phyloP scores from a whole-genome alignment of 2,888 invertebrate species.

The Cactoblastis cactorum region DNA sequence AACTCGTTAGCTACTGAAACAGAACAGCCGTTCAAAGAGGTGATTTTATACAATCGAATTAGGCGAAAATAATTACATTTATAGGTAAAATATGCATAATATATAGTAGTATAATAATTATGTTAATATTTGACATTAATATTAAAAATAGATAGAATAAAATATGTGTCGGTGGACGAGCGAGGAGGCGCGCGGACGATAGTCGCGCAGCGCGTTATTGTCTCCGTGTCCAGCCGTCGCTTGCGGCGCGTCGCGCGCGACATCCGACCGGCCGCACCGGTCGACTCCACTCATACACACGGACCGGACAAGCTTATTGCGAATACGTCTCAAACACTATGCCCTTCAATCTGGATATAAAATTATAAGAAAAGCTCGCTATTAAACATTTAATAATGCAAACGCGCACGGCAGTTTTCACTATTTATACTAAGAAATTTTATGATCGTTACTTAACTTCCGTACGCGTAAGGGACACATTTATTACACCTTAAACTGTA shows the following conservation, averaged over 20 bases:
- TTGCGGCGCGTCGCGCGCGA: slow-evolving; percentile 20
- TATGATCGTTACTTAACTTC: slow-evolving; percentile 53
- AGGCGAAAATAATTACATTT: slow-evolving; percentile 78
- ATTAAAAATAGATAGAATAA: slow-evolving; percentile 79
- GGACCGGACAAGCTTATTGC: slow-evolving; percentile 41
- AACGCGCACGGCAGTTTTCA: slow-evolving; percentile 38
- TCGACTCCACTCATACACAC: slow-evolving; percentile 34
- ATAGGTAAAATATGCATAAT: slow-evolving; percentile 76
- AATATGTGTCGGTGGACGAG: slow-evolving; percentile 76
- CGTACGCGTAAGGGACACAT: slow-evolving; percentile 53
- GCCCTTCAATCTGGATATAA: slow-evolving; percentile 34
- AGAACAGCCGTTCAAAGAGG: slow-evolving; percentile 69
- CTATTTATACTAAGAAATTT: slow-evolving; percentile 38
- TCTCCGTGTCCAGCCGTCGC: slow-evolving; percentile 38
- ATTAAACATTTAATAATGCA: slow-evolving; percentile 44
- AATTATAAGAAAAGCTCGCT: slow-evolving; percentile 44
- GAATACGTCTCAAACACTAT: slow-evolving; percentile 32
- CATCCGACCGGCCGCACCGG: slow-evolving; percentile 27
- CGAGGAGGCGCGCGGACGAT: slow-evolving; percentile 59
- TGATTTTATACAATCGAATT: slow-evolving; percentile 79
- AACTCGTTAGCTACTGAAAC: slow-evolving; percentile 71
- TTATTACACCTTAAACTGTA: slow-evolving; percentile 68
- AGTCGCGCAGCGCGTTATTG: slow-evolving; percentile 52
- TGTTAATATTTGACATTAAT: slow-evolving; percentile 78
- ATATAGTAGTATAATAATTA: slow-evolving; percentile 76